Conservation (phyloP, 2,888 invertebrate species). For the Isoperla grammatica region DNA sequence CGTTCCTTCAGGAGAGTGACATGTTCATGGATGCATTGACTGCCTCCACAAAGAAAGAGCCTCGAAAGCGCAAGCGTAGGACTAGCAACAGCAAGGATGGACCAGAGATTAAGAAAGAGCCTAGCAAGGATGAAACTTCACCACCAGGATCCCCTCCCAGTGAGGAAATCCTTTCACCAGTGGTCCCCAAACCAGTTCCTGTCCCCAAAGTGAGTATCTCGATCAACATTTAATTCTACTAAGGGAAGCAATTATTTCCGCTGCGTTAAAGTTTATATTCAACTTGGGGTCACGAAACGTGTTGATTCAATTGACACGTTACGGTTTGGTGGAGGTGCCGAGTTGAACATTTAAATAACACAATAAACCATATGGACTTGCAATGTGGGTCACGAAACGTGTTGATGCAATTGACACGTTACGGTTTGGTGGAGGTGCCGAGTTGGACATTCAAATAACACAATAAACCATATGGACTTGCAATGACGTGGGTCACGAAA, state of each 20-base stretch:
- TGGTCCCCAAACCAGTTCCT: constrained; percentile 45
- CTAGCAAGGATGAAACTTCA: constrained; percentile 40
- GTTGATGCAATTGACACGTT: no score
- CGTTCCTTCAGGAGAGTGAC: constrained; percentile 80
- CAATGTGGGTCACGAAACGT: no score
- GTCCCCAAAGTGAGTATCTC: constrained; percentile 43
- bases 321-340: no score
- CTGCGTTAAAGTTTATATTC: no score
- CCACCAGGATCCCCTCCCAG: constrained; percentile 51
- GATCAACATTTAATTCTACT: constrained; percentile 1
- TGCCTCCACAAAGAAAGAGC: constrained; percentile 65
- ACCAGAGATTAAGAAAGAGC: constrained; percentile 35
- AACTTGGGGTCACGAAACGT: no score
- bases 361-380: no score
- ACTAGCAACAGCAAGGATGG: constrained; percentile 63
- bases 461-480: no score
- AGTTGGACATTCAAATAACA: no score
- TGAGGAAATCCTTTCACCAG: constrained; percentile 39
- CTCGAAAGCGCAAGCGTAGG: constrained; percentile 72
- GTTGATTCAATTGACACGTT: no score
- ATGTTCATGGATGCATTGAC: constrained; percentile 91
- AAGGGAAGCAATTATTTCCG: background rate
- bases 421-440: no score
- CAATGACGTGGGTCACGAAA: no score
- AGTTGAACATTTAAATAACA: no score